These are phyloP conservation scores for Propithecus perrieri DNA, from an alignment of 2,797 vertebrate species.

Conservation along the genomic window DNA sequence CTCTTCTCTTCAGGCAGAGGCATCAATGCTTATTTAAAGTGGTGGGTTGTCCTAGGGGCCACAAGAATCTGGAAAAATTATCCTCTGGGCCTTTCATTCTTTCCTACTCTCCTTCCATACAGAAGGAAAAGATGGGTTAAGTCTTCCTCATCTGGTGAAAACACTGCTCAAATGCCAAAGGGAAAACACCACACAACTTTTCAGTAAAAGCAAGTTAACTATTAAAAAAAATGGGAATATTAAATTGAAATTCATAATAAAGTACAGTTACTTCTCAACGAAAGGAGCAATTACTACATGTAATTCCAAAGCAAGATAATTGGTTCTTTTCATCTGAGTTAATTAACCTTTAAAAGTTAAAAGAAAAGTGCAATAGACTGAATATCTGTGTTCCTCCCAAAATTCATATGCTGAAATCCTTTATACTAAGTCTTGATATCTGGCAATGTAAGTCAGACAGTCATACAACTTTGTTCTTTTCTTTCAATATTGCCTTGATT, in stretches of 20 bases:
- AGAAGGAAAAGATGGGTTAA: not conserved
- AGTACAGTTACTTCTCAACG: not conserved
- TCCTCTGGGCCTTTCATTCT: not conserved
- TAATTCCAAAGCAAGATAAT: not conserved
- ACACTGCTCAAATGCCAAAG: not conserved
- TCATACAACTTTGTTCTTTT: not conserved
- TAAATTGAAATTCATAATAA: not conserved
- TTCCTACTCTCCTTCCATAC: not conserved
- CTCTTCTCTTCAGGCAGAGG: not conserved
- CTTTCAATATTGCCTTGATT: not conserved
- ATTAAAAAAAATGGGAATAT: not conserved
- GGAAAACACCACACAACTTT: not conserved
- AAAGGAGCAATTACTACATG: not conserved
- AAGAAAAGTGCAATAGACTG: not conserved
- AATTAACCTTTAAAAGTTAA: not conserved
- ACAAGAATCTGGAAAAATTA: not conserved
- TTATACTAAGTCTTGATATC: not conserved
- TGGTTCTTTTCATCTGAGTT: not conserved
- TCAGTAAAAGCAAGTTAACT: not conserved
- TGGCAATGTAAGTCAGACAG: not conserved
- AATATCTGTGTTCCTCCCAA: not conserved
- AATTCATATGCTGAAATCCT: not conserved
- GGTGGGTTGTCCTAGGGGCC: not conserved
- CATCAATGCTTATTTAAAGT: not conserved
- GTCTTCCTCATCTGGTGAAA: not conserved